phyloP scores from a whole-genome alignment of 1,140 invertebrate genomes.

The Drosophila santomea region DNA sequence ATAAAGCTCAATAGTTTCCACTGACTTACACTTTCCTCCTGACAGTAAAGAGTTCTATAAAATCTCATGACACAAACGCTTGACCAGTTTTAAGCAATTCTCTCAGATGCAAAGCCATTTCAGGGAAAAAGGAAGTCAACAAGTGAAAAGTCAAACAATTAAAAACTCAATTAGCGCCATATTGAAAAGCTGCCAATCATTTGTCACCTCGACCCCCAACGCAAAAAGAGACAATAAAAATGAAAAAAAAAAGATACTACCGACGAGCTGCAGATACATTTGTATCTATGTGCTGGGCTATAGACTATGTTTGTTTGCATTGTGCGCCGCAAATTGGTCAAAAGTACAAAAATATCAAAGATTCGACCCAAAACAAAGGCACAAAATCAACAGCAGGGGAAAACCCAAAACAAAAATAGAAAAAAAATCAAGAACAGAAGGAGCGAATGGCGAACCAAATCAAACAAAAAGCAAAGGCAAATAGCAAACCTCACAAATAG shows the following conservation, averaged over 20 bases:
- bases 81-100: background rate
- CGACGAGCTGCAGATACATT: conserved; percentile 29
- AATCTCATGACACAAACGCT: no score
- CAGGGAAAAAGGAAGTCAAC: conserved; percentile 43
- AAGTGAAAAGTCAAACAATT: conserved; percentile 80
- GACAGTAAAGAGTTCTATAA: no score
- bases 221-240: background rate
- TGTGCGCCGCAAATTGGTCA: conserved; percentile 80
- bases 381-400: conserved; percentile 25
- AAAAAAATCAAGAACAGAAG: conserved; percentile 36
- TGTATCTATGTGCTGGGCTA: conserved; percentile 32
- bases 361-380: conserved; percentile 55
- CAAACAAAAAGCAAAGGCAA: conserved; percentile 69
- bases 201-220: conserved; percentile 33
- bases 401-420: conserved; percentile 16
- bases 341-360: conserved; percentile 83
- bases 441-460: conserved; percentile 42
- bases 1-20: no score
- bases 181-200: conserved; percentile 82
- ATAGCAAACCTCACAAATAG: conserved; percentile 80
- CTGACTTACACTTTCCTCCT: no score
- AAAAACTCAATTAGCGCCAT: conserved; percentile 83
- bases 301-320: conserved; percentile 66
- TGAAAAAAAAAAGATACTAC: conserved; percentile 11
- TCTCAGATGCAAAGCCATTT: background rate